Base-by-base conservation (phyloP, 2,888 invertebrate species). In the Caenorhabditis becei region DNA sequence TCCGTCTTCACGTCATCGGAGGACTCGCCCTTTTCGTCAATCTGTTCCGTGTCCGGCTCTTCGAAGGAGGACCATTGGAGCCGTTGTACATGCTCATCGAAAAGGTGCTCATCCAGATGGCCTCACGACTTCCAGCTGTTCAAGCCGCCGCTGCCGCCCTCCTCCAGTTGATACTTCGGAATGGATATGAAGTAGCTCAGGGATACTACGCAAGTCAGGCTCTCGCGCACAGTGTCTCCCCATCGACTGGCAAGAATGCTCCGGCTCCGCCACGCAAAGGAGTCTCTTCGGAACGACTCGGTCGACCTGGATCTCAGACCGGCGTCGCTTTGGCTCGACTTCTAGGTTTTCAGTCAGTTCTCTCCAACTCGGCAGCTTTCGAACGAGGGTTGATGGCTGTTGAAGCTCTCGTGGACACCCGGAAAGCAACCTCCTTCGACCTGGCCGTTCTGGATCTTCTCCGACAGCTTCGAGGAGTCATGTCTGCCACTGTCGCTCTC, bases 271-370 rank as follows among this genome's bases (percentile, higher is more conserved):
- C 59, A 11, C 79, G 82, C 20, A 74, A 81, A 35, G 56, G 69
- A 5, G 74, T 81, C 11, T 80, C 83, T 8, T 77, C 81, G 28
- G 87, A 87, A 58, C n/a, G 86, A 54, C 66, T 87, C 0, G 87
- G 87, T 24, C 53, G 87, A 14, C 85, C 86, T 8, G 87, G 87
- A 56, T 91, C 92, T 20, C 92, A 95, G 94, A 96, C 97, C 37
- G 97, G 97, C 83, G 96, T 97, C 89, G 96, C 97, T 0, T 96
- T 97, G 16, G 97, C 97, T 0, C 95, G 96, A 92, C 94, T 97
- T 92, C 94, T 97, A 82, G 96, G 97, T 10, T 80, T 80, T 44
- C 81, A 85, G 51, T 80, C 83, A 16, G 82, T 78, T 10, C 58
- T 83, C 23, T 82, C 87, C 62, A 96, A 96, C 92, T 96, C 96